Base-by-base conservation (phyloP, 2,113 vertebrate species). In the Crotalus helleri region DNA sequence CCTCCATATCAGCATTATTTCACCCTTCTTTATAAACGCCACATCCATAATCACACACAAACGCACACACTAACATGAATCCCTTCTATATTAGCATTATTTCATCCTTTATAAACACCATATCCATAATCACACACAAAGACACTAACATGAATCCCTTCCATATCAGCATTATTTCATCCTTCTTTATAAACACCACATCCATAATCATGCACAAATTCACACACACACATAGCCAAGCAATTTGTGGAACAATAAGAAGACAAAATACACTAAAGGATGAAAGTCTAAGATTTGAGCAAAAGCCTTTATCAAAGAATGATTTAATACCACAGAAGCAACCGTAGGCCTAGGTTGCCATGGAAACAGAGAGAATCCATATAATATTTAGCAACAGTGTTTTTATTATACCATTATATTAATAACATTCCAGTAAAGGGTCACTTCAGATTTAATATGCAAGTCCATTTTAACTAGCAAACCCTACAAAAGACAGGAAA, bases 281-380 rank as follows among this genome's bases (percentile, higher is more conserved):
- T 87, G 39, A 61, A 88, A 91, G 94, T 95, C 92, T 87, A 92
- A 5, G 53, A 17, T 96, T 94, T 96, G 58, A 95, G 81, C 85
- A 95, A 93, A 95, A 97, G 91, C 69, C 7, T 93, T 95, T 94
- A 93, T 97, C 74, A 94, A 94, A 96, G 90, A 94, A 86, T 96
- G 91, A 95, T 96, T 94, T 96, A 95, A 97, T 96, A 29, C 61
- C 7, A 95, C 90, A 94, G 92, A 93, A 96, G 44, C 93, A 0
- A 1, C 93, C 93, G 81, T 93, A 93, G 89, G 89, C 86, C 51
- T 81, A 87, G 15, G 94, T 97, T 97, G 46, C 95, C 93, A 95
- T 97, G 95, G 97, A 96, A 97, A 97, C 95, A 87, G 93, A 93
- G 96, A 85, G 91, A 92, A 95, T 96, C 96, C 91, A 96, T 96